Evolutionary conservation across 2,888 invertebrate genomes (phyloP), one percentile per base, ranked within the genome.

Genomic region (Lasioglossum vierecki): DNA sequence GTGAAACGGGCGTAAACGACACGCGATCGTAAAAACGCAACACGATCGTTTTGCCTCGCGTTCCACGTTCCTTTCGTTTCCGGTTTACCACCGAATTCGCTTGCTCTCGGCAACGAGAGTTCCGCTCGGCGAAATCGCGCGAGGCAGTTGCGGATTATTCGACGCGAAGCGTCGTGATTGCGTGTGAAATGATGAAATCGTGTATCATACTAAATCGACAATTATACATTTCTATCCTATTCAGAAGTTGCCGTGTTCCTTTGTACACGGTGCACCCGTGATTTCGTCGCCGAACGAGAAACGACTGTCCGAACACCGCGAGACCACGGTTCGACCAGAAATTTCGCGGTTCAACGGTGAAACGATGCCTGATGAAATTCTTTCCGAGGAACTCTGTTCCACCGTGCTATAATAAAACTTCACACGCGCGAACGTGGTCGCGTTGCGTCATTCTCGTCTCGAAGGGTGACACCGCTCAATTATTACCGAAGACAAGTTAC

Each of bases 111-210:
- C 26, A 30, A 4, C 60, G 26, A 6, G 60, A 2, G 26, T 60
- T 60, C n/a, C 60, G 60, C 60, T 26, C 60, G n/a, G 5, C n/a
- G 60, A 60, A 60, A 26, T 60, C 60, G 60, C 26, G 60, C 53
- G 22, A 60, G 13, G 26, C 15, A 26, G 26, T 26, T 26, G 26
- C 26, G 60, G 15, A 30, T 60, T 66, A 44, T 41, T 60, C n/a
- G 41, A 57, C 41, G 60, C 41, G 39, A 60, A 41, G 18, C 60
- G 15, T 75, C 41, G 8, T 4, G 60, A 75, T 75, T 75, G 60
- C 75, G 60, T 26, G 26, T 9, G 39, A 60, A n/a, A 75, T 75
- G 75, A 75, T 75, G 82, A 84, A 70, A 66, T 79, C 68, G 84
- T 68, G 78, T 30, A 57, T 71, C 71, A 57, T 57, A 57, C 46